These are phyloP conservation scores for Pammene aurita DNA, from an alignment of 2,888 invertebrate genomes.

Conservation along the genomic window DNA sequence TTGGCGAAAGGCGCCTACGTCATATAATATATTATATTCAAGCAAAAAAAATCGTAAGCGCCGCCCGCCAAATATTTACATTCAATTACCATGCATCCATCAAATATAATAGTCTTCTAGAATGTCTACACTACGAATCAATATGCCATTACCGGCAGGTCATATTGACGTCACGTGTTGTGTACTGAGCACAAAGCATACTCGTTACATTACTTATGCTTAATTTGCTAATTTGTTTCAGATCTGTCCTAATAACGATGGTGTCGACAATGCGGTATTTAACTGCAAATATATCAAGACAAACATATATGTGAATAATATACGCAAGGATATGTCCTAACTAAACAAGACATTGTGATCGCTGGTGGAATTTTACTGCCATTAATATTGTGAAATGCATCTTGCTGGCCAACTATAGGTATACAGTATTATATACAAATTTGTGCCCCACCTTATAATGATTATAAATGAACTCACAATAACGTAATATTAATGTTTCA, in stretches of 20 bases:
- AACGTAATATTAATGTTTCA: conserved; percentile 42
- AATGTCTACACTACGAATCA: too few species aligned
- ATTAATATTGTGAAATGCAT: conserved; percentile 57
- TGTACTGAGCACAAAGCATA: too few species aligned
- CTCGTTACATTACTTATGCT: not conserved
- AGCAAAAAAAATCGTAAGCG: too few species aligned
- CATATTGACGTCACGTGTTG: too few species aligned
- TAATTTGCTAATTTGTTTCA: conserved; percentile 56
- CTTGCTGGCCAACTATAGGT: conserved; percentile 40
- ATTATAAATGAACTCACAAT: conserved; percentile 16
- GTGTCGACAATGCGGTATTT: conserved; percentile 59
- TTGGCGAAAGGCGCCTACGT: too few species aligned
- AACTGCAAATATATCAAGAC: conserved; percentile 80
- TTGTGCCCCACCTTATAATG: conserved; percentile 34
- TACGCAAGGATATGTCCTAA: conserved; percentile 74
- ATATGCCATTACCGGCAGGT: too few species aligned
- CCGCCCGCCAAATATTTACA: too few species aligned
- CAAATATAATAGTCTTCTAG: too few species aligned
- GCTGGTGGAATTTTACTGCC: conserved; percentile 67
- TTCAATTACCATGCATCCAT: too few species aligned
- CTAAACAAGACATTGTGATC: conserved; percentile 58
- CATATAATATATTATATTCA: too few species aligned
- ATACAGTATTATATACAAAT: conserved; percentile 40
- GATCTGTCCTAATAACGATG: conserved; percentile 79
- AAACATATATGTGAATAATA: conserved; percentile 82